phyloP scores from a whole-genome alignment of 1,140 invertebrate genomes.

The Lepidurus couesii region DNA sequence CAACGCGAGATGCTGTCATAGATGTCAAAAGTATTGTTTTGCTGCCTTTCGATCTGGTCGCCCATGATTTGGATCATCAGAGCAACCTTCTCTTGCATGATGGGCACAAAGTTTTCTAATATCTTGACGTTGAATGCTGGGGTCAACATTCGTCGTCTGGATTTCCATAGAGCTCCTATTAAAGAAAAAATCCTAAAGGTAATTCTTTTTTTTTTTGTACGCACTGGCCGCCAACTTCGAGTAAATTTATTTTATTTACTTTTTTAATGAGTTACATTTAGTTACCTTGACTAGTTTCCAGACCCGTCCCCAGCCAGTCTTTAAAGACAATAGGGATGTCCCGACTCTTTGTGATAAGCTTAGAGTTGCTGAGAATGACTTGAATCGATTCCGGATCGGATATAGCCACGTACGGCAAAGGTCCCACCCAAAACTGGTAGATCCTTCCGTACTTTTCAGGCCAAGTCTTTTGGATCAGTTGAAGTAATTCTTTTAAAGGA shows the following conservation, averaged over 20 bases:
- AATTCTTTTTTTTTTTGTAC: too few species aligned
- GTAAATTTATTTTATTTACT: background rate
- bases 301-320: conserved; percentile 69
- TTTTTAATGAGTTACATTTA: background rate
- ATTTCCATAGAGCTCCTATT: conserved; percentile 50
- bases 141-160: conserved; percentile 52
- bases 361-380: conserved; percentile 61
- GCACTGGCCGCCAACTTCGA: background rate
- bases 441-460: background rate
- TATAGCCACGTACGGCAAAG: background rate
- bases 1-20: conserved; percentile 50
- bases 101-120: conserved; percentile 53
- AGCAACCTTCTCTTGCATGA: conserved; percentile 64
- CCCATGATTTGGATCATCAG: conserved; percentile 70
- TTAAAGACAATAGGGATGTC: conserved; percentile 64
- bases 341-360: conserved; percentile 63
- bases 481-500: background rate
- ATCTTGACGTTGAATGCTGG: conserved; percentile 61
- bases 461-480: background rate
- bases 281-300: conserved; percentile 65
- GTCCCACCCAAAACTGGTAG: background rate
- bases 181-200: conserved; percentile 22
- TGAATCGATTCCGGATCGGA: conserved; percentile 39
- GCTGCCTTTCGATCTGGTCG: conserved; percentile 56
- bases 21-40: conserved; percentile 46